phyloP scores from a whole-genome alignment of 1,140 invertebrate genomes.

The Caerostris extrusa region DNA sequence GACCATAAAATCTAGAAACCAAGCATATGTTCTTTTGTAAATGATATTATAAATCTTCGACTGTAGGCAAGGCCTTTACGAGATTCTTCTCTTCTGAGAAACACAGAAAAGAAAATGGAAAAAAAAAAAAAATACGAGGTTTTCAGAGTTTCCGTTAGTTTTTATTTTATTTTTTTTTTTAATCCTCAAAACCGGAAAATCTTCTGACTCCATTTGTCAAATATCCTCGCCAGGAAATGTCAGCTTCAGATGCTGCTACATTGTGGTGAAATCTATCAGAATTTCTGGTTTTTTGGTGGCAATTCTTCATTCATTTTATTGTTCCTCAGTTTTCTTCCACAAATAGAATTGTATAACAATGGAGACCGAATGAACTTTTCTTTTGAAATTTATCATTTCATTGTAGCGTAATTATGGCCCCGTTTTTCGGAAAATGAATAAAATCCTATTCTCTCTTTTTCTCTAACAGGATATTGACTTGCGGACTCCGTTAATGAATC shows the following conservation, averaged over 20 bases:
- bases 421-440: neutral
- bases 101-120: conserved; percentile 26
- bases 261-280: conserved; percentile 66
- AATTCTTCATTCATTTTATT: conserved; percentile 47
- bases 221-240: conserved; percentile 49
- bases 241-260: conserved; percentile 61
- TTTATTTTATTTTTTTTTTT: conserved; percentile 36
- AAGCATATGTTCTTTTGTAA: conserved; percentile 65
- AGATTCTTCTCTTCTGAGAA: neutral
- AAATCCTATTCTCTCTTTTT: neutral
- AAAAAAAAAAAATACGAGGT: neutral
- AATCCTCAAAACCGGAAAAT: conserved; percentile 48
- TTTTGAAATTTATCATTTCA: neutral
- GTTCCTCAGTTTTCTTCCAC: neutral
- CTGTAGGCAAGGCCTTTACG: conserved; percentile 13
- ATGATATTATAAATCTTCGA: conserved; percentile 65
- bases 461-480: conserved; percentile 11
- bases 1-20: conserved; percentile 33
- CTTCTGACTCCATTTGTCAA: conserved; percentile 69
- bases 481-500: neutral
- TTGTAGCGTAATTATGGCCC: conserved; percentile 27
- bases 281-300: conserved; percentile 42
- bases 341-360: conserved; percentile 2
- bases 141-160: conserved; percentile 21
- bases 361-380: neutral